Conservation (phyloP, 2,113 vertebrate genomes). For the Poeciliopsis prolifica region DNA sequence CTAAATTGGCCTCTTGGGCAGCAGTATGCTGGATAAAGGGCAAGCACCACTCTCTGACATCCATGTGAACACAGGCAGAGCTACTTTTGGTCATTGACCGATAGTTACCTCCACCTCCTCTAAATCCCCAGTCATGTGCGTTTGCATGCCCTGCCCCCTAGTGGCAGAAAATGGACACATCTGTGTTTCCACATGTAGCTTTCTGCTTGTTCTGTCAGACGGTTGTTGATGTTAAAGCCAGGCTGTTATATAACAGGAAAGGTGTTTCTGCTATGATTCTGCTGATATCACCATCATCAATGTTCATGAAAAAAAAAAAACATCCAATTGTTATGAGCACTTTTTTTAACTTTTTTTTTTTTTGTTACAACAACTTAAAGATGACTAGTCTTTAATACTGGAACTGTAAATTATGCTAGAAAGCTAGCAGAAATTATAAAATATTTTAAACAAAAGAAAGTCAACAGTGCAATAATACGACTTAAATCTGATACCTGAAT, state of each 20-base stretch:
- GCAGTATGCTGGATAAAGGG: conserved; percentile 50
- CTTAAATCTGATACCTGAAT: no score
- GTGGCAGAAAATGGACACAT: conserved; percentile 28
- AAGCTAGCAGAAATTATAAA: no score
- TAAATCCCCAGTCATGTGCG: background rate
- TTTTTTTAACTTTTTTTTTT: background rate
- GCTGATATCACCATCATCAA: no score
- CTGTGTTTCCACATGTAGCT: background rate
- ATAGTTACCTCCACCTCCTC: conserved; percentile 60
- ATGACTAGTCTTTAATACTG: no score
- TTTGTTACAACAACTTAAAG: no score
- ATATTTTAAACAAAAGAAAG: no score
- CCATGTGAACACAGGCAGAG: conserved; percentile 35
- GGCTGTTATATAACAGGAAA: conserved; percentile 44
- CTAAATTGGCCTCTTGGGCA: conserved; percentile 33
- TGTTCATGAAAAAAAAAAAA: no score
- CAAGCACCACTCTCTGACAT: conserved; percentile 19
- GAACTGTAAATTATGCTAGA: no score
- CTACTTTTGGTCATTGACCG: conserved; percentile 69
- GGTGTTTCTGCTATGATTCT: conserved; percentile 2
- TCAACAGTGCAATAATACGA: no score
- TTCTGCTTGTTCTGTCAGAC: background rate
- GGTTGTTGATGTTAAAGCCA: conserved; percentile 7
- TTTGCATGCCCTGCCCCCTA: conserved; percentile 40
- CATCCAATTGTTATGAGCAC: background rate